These are phyloP conservation scores for Cichlasoma orientale DNA, from an alignment of 2,797 vertebrate genomes.

Conservation along the genomic window DNA sequence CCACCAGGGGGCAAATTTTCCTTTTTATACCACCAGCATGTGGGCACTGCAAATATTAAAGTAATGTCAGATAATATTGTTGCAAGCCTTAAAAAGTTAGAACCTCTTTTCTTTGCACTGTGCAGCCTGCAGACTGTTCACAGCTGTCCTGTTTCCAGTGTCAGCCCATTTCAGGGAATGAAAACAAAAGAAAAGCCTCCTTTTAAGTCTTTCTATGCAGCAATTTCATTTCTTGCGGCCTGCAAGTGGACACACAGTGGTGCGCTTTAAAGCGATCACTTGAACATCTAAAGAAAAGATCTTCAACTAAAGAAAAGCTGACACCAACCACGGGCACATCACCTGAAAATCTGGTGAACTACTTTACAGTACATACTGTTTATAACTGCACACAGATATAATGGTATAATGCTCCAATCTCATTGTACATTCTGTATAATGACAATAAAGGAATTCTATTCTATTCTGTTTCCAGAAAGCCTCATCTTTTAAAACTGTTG, in stretches of 20 bases:
- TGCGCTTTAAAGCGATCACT: background rate
- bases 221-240: background rate
- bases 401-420: no score
- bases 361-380: no score
- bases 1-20: conserved; percentile 32
- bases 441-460: no score
- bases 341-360: background rate
- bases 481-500: no score
- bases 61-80: background rate
- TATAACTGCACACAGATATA: no score
- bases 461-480: no score
- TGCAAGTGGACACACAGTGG: background rate
- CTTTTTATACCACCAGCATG: background rate
- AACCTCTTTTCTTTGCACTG: conserved; percentile 26
- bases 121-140: conserved; percentile 6
- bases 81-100: background rate
- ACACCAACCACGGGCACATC: background rate
- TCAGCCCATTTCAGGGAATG: conserved; percentile 3
- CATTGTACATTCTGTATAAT: no score
- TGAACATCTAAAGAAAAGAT: background rate
- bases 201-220: background rate
- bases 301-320: background rate
- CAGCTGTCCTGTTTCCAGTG: conserved; percentile 26
- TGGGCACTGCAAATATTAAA: background rate
- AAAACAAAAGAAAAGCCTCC: background rate